Percentiles rank a stretch among this genome's conserved stretches.
These are phyloP conservation scores for Chloebia gouldiae DNA, from an alignment of 2,113 vertebrate genomes.

Conservation along the genomic window DNA sequence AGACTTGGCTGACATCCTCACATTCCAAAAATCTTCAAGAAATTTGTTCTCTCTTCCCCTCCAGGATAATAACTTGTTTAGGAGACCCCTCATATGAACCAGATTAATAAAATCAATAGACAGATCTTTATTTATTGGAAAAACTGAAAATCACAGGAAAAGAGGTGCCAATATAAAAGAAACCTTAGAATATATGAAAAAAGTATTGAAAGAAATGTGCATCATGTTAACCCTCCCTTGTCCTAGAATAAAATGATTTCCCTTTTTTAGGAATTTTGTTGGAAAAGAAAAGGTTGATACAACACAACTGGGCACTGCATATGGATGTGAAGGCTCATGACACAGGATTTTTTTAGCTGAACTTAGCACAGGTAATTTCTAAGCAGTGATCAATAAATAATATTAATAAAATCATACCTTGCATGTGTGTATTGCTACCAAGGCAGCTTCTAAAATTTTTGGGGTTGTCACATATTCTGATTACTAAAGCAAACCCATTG, in stretches of 20 bases:
- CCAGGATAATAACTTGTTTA: background rate
- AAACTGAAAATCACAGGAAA: background rate
- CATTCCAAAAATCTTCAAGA: slow-evolving; percentile 5
- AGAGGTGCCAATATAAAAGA: background rate
- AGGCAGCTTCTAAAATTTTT: background rate
- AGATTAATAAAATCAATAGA: background rate
- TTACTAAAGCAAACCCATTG: background rate
- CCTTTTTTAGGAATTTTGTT: background rate
- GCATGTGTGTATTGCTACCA: background rate
- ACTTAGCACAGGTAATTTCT: background rate
- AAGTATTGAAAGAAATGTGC: accelerated
- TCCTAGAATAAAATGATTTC: background rate
- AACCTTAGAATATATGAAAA: background rate
- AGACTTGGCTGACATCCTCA: background rate
- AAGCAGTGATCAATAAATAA: background rate
- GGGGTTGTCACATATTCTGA: background rate
- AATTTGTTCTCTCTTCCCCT: background rate
- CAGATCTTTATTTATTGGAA: background rate
- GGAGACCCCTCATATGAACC: background rate
- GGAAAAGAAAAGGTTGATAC: background rate
- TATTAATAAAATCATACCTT: background rate
- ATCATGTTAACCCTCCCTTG: background rate
- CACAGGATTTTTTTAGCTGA: background rate
- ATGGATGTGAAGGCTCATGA: background rate
- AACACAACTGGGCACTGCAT: background rate